Base-by-base conservation (phyloP, 30 jellyfish, hydroid and myxozoan species). In the Hydractinia echinata region DNA sequence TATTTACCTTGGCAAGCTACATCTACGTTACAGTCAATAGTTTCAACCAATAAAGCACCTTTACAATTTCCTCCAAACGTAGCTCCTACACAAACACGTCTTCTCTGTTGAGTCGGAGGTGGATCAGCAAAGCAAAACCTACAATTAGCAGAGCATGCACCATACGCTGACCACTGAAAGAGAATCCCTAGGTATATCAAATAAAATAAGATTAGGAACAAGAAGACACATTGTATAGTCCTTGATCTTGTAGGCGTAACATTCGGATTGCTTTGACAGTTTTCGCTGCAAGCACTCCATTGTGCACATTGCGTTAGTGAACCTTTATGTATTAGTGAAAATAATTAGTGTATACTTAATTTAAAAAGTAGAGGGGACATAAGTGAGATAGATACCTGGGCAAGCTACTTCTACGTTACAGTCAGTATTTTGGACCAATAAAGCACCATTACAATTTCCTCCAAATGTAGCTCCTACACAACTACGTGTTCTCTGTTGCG, bases 391-490 rank as follows among this genome's bases (percentile, higher is more conserved):
- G 1, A 18, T 19, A 74, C 83, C 83, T 74, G 83, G 83, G 20
- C 83, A 74, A 21, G n/a, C 8, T 4, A 74, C 83, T 49, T 74
- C 83, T 21, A 51, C 83, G 8, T 74, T 74, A 10, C 83, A 74
- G 58, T 74, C 66, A 49, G 16, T 1, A 21, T 11, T 48, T 8
- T 74, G 61, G 3, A 48, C 54, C 54, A 74, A 74, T 4, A 49
- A 16, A 8, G 72, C 72, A n/a, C 74, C 83, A 74, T 74, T 74
- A 51, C 83, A 74, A 74, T 6, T 74, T n/a, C 83, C 83, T 9
- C 74, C 74, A 64, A 64, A 64, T 13, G 74, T 64, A 51, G 8
- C 7, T 64, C 18, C 9, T 6, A 58, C 7, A 74, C 83, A 74
- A 13, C 6, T 11, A 10, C 83, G 76, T 49, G 51, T 18, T 20